Percentiles rank a stretch among this genome's conserved stretches.
Evolutionary conservation across 2,797 vertebrate genomes (phyloP).

Genomic region (Chelmon rostratus): DNA sequence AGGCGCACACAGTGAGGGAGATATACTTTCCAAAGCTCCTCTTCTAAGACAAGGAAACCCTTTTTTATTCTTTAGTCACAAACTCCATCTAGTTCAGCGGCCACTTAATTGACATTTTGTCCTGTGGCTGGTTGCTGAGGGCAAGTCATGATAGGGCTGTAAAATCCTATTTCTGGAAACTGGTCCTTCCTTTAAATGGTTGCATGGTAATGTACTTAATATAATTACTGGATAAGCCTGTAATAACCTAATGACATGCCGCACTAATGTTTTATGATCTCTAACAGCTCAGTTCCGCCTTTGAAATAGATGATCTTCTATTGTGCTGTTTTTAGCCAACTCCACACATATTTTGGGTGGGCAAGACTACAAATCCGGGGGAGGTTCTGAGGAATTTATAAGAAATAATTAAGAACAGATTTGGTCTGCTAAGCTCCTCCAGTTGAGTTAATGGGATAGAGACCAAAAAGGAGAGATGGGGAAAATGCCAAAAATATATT

Average conservation of each 20-base stretch:
- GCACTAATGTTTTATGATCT: conserved; percentile 81
- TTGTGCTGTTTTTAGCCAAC: conserved; percentile 70
- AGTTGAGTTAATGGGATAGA: conserved; percentile 77
- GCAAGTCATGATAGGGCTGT: conserved; percentile 57
- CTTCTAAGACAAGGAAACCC: conserved; percentile 26
- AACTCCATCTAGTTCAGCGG: conserved; percentile 46
- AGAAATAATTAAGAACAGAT: conserved; percentile 84
- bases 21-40: conserved; percentile 25
- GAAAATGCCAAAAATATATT: conserved; percentile 69
- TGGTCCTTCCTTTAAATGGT: conserved; percentile 58
- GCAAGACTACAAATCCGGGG: conserved; percentile 68
- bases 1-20: background rate
- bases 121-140: conserved; percentile 56
- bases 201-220: conserved; percentile 72
- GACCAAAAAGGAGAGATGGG: conserved; percentile 65
- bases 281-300: conserved; percentile 73
- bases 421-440: conserved; percentile 81
- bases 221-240: conserved; percentile 79
- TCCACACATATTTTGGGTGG: conserved; percentile 74
- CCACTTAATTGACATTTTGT: conserved; percentile 70
- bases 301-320: conserved; percentile 76
- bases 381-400: conserved; percentile 77
- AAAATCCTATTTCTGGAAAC: conserved; percentile 77
- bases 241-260: conserved; percentile 78
- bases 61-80: conserved; percentile 37